These are phyloP conservation scores for Capricornis sumatraensis DNA, from an alignment of 2,113 vertebrate genomes.

Conservation along the genomic window DNA sequence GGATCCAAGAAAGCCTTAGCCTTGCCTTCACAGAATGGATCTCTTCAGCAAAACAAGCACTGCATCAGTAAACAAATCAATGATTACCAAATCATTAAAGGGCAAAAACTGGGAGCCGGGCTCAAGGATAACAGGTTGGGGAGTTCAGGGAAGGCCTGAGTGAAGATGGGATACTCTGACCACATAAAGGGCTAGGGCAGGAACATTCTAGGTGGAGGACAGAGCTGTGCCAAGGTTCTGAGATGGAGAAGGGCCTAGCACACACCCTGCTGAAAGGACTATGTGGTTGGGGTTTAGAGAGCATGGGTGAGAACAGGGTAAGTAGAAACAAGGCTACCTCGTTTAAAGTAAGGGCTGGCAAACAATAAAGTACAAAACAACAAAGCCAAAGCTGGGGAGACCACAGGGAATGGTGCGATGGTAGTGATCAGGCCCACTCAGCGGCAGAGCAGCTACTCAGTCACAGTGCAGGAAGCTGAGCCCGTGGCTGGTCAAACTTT, in stretches of 20 bases:
- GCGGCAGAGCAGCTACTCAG: neutral
- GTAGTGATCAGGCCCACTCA: neutral
- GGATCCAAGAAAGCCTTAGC: neutral
- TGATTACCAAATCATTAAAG: neutral
- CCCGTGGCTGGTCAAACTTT: neutral
- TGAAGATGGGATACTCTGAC: neutral
- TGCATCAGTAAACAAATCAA: neutral
- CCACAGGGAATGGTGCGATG: no score
- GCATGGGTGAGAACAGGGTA: neutral
- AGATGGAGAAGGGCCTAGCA: neutral
- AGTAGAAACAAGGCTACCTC: neutral
- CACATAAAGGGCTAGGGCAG: neutral
- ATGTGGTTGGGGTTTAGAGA: neutral
- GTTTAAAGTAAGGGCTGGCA: neutral
- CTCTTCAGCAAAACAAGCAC: neutral
- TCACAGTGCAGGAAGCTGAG: neutral
- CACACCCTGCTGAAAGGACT: neutral
- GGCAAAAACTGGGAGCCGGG: neutral
- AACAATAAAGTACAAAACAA: neutral
- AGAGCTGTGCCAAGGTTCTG: neutral
- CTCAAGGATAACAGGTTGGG: neutral
- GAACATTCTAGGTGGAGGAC: neutral
- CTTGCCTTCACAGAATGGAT: neutral
- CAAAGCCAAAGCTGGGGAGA: neutral
- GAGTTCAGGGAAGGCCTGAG: neutral